phyloP scores from a whole-genome alignment of 1,140 invertebrate species.

The Hyposmocoma kahamanoa region DNA sequence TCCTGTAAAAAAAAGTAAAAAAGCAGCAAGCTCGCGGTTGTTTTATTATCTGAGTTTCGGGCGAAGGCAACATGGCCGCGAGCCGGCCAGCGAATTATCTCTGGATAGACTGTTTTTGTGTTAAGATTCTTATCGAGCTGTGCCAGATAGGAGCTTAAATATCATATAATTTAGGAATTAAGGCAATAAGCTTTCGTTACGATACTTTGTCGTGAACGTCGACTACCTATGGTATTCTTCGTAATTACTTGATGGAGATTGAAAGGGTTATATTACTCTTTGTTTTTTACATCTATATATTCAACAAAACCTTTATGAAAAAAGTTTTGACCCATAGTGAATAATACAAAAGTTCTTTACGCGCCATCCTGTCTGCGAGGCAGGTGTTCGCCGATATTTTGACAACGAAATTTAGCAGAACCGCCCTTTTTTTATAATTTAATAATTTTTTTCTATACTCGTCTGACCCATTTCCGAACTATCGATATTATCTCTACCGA shows the following conservation, averaged over 20 bases:
- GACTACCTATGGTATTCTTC: too few relatives aligned
- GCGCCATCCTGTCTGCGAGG: constrained; percentile 48
- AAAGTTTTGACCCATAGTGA: too few relatives aligned
- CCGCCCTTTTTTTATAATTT: constrained; percentile 53
- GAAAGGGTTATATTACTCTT: too few relatives aligned
- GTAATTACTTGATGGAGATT: too few relatives aligned
- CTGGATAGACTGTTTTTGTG: constrained; percentile 37
- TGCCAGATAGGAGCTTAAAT: constrained; percentile 12
- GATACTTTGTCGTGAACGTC: too few relatives aligned
- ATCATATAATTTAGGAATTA: constrained; percentile 16
- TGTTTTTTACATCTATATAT: too few relatives aligned
- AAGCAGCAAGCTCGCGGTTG: constrained; percentile 53
- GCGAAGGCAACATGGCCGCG: constrained; percentile 62
- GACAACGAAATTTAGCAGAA: constrained; percentile 66
- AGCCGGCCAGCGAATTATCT: constrained; percentile 50
- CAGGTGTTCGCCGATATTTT: constrained; percentile 67
- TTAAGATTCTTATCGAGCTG: constrained; percentile 24
- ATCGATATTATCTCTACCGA: constrained; percentile 44
- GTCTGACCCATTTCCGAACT: constrained; percentile 49
- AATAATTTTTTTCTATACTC: constrained; percentile 39
- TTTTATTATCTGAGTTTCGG: constrained; percentile 64
- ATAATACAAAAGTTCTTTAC: constrained; percentile 39
- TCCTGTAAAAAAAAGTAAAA: constrained; percentile 70
- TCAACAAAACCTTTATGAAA: too few relatives aligned
- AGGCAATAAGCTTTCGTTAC: not conserved